Conservation (phyloP, 2,888 invertebrate genomes). For the Diplazon laetatorius region DNA sequence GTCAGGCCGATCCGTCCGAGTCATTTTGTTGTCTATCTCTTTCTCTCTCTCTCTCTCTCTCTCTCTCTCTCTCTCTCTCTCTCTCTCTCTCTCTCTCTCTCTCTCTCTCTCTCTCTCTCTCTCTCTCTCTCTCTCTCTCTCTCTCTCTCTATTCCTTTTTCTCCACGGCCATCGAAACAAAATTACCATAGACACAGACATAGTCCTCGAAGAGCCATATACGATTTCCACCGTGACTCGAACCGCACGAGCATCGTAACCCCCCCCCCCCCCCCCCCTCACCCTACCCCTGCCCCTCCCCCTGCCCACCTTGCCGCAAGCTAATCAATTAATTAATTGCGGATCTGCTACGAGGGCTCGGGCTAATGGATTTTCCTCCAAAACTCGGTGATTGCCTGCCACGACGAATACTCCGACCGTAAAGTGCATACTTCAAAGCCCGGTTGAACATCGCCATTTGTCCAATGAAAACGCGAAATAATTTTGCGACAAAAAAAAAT, state of each 20-base stretch:
- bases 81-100: too few species aligned
- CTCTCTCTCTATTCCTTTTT: too few species aligned
- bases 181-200: constrained; percentile 13
- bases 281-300: too few species aligned
- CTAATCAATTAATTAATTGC: constrained; percentile 55
- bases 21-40: constrained; percentile 11
- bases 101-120: too few species aligned
- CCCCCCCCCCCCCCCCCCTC: too few species aligned
- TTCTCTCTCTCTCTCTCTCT: too few species aligned
- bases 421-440: too few species aligned
- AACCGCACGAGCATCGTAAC: constrained; percentile 14
- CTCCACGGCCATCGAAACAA: constrained; percentile 16
- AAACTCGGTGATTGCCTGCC: constrained; percentile 48
- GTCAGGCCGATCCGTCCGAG: constrained; percentile 5
- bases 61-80: too few species aligned
- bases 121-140: too few species aligned
- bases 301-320: too few species aligned
- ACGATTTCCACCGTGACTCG: constrained; percentile 15
- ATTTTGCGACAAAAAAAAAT: neutral
- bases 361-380: constrained; percentile 44
- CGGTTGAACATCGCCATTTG: neutral
- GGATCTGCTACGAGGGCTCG: neutral
- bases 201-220: constrained; percentile 25
- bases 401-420: constrained; percentile 16
- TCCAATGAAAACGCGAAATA: neutral